A percentile compares a stretch with the other conserved stretches of the same genome.
phyloP scores from a whole-genome alignment of 2,113 vertebrate species.

The Cyrtonyx montezumae region DNA sequence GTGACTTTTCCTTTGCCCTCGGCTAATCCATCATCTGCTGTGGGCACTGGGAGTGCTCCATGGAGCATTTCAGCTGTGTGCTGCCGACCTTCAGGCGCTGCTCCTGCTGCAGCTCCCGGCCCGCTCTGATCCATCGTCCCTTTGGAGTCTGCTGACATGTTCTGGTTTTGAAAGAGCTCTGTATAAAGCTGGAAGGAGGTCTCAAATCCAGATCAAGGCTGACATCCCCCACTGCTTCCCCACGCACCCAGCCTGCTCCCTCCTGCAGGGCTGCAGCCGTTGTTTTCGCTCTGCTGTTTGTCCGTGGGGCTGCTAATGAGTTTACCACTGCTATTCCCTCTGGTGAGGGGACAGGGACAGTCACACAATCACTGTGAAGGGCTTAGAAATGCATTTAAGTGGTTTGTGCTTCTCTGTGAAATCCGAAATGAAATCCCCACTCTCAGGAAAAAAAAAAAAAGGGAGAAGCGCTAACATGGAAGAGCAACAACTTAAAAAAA shows the following conservation, averaged over 20 bases:
- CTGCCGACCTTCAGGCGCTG: neutral
- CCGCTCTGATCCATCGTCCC: neutral
- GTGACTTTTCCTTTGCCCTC: constrained; percentile 13
- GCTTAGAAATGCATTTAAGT: constrained; percentile 46
- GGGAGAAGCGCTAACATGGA: constrained; percentile 38
- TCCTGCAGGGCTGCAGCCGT: constrained; percentile 32
- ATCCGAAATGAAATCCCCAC: constrained; percentile 46
- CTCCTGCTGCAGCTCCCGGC: fast-evolving
- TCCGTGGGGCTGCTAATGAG: constrained; percentile 46
- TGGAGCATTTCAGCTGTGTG: neutral
- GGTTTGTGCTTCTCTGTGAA: constrained; percentile 51
- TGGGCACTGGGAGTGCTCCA: neutral
- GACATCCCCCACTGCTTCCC: neutral
- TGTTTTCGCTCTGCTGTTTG: constrained; percentile 42
- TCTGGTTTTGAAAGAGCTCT: constrained; percentile 39
- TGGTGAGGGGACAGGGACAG: neutral
- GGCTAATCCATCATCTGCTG: constrained; percentile 13
- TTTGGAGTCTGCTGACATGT: neutral
- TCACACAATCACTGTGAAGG: constrained; percentile 16
- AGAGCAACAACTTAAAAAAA: constrained; percentile 43
- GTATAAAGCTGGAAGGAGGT: constrained; percentile 37
- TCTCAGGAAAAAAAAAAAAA: neutral
- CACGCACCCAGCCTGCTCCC: constrained; percentile 1
- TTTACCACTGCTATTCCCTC: constrained; percentile 38
- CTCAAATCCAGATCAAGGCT: constrained; percentile 59